Evolutionary conservation across 2,888 invertebrate species (phyloP).

Genomic region (Drosophila tanythrix): DNA sequence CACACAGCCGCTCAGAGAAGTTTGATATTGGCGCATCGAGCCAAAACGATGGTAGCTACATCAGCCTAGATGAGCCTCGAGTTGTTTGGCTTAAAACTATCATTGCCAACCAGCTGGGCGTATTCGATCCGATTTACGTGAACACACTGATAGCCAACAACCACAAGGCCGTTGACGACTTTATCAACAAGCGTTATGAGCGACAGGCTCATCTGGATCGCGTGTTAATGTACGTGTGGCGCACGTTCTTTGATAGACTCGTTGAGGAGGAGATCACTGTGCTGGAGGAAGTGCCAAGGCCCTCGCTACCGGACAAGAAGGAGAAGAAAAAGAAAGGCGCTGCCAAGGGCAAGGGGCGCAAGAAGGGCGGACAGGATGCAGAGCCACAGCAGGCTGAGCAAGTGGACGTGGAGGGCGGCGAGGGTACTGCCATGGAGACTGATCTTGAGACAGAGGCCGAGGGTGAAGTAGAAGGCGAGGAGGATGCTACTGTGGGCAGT

Average conservation of each 20-base stretch:
- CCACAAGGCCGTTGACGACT: slow-evolving; percentile 86
- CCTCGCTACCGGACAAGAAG: slow-evolving; percentile 83
- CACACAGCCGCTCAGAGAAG: slow-evolving; percentile 7
- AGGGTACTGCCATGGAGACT: slow-evolving; percentile 41
- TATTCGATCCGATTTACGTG: slow-evolving; percentile 82
- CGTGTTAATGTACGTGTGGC: slow-evolving; percentile 88
- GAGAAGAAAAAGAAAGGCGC: slow-evolving; percentile 74
- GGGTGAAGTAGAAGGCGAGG: slow-evolving; percentile 64
- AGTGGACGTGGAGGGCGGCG: slow-evolving; percentile 44
- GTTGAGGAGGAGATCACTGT: slow-evolving; percentile 91
- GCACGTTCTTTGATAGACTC: slow-evolving; percentile 89
- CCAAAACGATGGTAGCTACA: slow-evolving; percentile 11
- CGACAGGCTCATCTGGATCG: slow-evolving; percentile 86
- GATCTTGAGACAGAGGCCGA: slow-evolving; percentile 64
- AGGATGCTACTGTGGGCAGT: slow-evolving; percentile 62
- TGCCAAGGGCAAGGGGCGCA: slow-evolving; percentile 51
- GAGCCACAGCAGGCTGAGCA: slow-evolving; percentile 34
- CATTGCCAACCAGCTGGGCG: slow-evolving; percentile 84
- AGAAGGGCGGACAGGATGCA: slow-evolving; percentile 61
- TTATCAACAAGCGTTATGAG: slow-evolving; percentile 86
- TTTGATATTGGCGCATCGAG: not conserved
- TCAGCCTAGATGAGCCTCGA: slow-evolving; percentile 86
- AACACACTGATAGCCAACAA: slow-evolving; percentile 84
- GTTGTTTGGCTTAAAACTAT: slow-evolving; percentile 89
- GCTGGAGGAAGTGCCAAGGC: slow-evolving; percentile 87